Conservation (phyloP, 2,888 invertebrate genomes). For the Pollenia griseotomentosa region DNA sequence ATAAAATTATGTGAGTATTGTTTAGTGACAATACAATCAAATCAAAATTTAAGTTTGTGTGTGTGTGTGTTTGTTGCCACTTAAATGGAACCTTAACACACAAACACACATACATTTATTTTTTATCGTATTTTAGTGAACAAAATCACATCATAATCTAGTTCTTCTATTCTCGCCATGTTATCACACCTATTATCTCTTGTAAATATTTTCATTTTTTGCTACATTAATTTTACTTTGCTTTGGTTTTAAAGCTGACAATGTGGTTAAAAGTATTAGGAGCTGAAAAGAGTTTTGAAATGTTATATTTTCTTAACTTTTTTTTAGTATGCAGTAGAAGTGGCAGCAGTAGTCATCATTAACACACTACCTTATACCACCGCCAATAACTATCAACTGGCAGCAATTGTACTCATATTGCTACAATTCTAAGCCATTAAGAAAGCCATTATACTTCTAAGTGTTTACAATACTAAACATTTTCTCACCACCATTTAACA, state of each 20-base stretch:
- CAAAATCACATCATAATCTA: neutral
- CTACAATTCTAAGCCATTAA: conserved; percentile 54
- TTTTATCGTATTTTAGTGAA: neutral
- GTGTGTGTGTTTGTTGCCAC: neutral
- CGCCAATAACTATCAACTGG: conserved; percentile 33
- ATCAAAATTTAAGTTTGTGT: conserved; percentile 11
- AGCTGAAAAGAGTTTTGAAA: neutral
- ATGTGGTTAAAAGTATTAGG: neutral
- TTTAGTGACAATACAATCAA: conserved; percentile 22
- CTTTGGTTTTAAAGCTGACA: conserved; percentile 7
- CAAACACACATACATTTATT: neutral
- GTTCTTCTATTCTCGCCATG: conserved; percentile 12
- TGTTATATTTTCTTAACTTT: conserved; percentile 2
- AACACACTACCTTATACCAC: neutral
- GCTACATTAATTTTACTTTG: neutral
- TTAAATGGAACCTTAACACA: conserved; percentile 1
- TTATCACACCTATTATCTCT: conserved; percentile 32
- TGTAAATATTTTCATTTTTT: conserved; percentile 6
- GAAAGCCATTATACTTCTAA: conserved; percentile 33
- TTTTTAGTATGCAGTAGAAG: neutral
- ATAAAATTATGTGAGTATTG: neutral
- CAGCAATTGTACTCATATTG: conserved; percentile 49
- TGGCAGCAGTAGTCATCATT: neutral
- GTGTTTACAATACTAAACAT: neutral
- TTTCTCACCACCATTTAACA: neutral